phyloP scores from a whole-genome alignment of 2,797 vertebrate species.

The Anguilla obscura region DNA sequence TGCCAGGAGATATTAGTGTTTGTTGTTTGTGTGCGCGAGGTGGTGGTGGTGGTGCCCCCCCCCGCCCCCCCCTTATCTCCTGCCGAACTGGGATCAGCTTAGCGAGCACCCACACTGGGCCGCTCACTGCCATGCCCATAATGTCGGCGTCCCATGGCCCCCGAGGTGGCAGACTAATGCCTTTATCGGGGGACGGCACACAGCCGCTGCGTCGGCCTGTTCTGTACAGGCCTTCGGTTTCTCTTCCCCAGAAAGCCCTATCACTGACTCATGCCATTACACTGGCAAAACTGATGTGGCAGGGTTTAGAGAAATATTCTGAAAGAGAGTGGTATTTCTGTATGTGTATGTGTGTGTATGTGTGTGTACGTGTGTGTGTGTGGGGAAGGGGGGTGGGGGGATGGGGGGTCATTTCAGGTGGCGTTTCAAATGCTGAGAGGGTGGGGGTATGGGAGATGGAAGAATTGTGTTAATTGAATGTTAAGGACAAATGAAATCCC shows the following conservation, averaged over 20 bases:
- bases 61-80: conserved; percentile 22
- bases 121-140: conserved; percentile 37
- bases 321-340: not conserved
- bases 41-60: not conserved
- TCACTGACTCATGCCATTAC: conserved; percentile 30
- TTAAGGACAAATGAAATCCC: not conserved
- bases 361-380: not conserved
- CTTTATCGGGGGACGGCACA: conserved; percentile 73
- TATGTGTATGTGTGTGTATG: not conserved
- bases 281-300: conserved; percentile 18
- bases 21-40: conserved; percentile 12
- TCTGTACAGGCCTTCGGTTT: conserved; percentile 37
- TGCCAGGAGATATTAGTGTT: conserved; percentile 28
- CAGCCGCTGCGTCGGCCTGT: conserved; percentile 63
- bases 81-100: conserved; percentile 13
- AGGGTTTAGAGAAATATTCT: conserved; percentile 10
- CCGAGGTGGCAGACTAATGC: conserved; percentile 76
- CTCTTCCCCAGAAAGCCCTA: conserved; percentile 18
- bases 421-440: not conserved
- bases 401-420: not conserved
- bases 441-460: not conserved
- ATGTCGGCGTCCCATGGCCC: conserved; percentile 59
- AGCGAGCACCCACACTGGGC: conserved; percentile 13
- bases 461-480: not conserved
- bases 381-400: not conserved